Percentiles rank a stretch among this genome's conserved stretches.
phyloP scores from a whole-genome alignment of 2,888 invertebrate species.

The Drosophila demipolita region DNA sequence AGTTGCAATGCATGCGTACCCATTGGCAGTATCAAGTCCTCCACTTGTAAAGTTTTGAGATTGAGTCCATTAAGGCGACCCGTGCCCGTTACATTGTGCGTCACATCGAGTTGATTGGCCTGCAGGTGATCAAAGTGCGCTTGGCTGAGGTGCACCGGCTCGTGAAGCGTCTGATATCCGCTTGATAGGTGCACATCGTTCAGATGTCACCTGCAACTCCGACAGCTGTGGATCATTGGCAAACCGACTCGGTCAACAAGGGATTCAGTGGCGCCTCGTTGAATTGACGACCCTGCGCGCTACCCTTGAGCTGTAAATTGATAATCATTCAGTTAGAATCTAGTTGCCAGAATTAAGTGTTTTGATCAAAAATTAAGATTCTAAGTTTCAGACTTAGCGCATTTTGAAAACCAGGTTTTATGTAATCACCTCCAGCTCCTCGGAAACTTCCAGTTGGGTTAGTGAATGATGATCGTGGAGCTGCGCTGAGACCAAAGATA shows the following conservation, averaged over 20 bases:
- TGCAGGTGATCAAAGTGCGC: constrained; percentile 76
- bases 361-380: not conserved
- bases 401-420: not conserved
- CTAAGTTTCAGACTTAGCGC: not conserved
- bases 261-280: constrained; percentile 85
- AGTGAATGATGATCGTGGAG: constrained; percentile 83
- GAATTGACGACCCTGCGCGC: constrained; percentile 84
- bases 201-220: constrained; percentile 81
- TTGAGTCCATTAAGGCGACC: constrained; percentile 79
- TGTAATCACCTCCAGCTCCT: constrained; percentile 85
- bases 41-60: constrained; percentile 54
- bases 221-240: constrained; percentile 43
- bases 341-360: not conserved
- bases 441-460: constrained; percentile 86
- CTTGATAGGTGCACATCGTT: constrained; percentile 81
- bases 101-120: constrained; percentile 77
- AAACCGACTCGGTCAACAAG: constrained; percentile 85
- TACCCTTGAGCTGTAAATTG: constrained; percentile 85
- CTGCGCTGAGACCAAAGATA: constrained; percentile 85
- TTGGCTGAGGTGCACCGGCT: constrained; percentile 74
- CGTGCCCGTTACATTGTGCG: constrained; percentile 82
- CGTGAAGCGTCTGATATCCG: constrained; percentile 70
- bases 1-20: no score
- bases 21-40: no score
- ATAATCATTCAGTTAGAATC: not conserved